Evolutionary conservation across 2,888 invertebrate species (phyloP).

Genomic region (Ernsta delagoae): DNA sequence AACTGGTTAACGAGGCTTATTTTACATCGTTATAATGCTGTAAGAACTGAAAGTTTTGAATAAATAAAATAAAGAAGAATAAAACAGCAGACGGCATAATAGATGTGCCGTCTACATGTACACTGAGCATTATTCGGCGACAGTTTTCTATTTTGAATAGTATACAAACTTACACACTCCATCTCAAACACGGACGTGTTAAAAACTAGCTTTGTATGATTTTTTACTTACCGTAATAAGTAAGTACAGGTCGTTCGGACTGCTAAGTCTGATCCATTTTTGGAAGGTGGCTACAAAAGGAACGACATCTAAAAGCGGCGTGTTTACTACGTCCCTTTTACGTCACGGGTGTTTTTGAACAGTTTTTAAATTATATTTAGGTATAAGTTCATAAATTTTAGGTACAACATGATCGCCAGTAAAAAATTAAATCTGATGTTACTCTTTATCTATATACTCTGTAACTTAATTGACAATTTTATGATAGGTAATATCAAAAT

Average conservation of each 20-base stretch:
- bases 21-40: not conserved
- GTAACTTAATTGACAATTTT: no score
- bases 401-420: no score
- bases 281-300: conserved; percentile 22
- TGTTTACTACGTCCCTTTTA: conserved; percentile 30
- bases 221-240: conserved; percentile 8
- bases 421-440: no score
- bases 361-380: not conserved
- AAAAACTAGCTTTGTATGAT: conserved; percentile 12
- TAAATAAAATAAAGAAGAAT: no score
- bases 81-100: no score
- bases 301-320: conserved; percentile 22
- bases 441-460: no score
- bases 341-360: conserved; percentile 10
- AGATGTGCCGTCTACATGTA: not conserved
- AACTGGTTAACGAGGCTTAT: not conserved
- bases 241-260: conserved; percentile 4
- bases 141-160: not conserved
- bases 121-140: not conserved
- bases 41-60: no score
- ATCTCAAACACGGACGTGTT: conserved; percentile 12
- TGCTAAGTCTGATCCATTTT: conserved; percentile 16
- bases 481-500: no score
- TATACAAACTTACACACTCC: not conserved
- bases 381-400: no score